These are phyloP conservation scores for Muscidifurax raptorellus DNA, from an alignment of 1,140 invertebrate genomes.

Conservation along the genomic window DNA sequence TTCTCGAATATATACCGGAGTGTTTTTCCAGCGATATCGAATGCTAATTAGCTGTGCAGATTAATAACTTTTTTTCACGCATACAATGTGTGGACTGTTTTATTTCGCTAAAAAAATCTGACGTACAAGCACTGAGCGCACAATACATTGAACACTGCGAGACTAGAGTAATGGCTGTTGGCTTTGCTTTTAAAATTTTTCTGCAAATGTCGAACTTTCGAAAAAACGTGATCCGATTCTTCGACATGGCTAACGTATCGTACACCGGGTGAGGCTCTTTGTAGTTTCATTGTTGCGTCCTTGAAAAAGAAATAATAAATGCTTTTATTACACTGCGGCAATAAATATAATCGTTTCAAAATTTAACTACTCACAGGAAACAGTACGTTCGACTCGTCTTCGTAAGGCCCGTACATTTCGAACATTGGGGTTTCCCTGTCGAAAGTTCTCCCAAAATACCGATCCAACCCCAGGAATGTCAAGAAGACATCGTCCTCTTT, in stretches of 20 bases:
- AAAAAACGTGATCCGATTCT: background rate
- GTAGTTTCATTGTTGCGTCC: background rate
- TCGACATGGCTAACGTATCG: background rate
- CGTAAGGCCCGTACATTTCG: background rate
- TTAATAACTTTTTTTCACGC: too few relatives aligned
- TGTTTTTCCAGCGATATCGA: too few relatives aligned
- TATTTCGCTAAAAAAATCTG: too few relatives aligned
- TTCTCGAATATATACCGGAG: too few relatives aligned
- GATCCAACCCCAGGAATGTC: background rate
- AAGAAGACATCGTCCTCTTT: conserved; percentile 16
- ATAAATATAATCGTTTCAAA: background rate
- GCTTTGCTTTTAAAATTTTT: background rate
- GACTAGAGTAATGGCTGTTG: too few relatives aligned
- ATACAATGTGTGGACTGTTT: too few relatives aligned
- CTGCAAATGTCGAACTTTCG: background rate
- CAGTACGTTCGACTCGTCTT: background rate
- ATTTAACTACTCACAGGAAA: conserved; percentile 9
- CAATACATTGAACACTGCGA: too few relatives aligned
- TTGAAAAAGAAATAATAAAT: background rate
- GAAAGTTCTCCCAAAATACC: background rate
- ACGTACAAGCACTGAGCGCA: too few relatives aligned
- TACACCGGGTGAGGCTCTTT: background rate
- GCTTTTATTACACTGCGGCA: background rate
- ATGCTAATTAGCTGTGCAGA: too few relatives aligned
- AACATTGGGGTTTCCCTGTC: conserved; percentile 30